Conservation (phyloP, 92 coral and sea anemone species). For the Pocillopora grandis region DNA sequence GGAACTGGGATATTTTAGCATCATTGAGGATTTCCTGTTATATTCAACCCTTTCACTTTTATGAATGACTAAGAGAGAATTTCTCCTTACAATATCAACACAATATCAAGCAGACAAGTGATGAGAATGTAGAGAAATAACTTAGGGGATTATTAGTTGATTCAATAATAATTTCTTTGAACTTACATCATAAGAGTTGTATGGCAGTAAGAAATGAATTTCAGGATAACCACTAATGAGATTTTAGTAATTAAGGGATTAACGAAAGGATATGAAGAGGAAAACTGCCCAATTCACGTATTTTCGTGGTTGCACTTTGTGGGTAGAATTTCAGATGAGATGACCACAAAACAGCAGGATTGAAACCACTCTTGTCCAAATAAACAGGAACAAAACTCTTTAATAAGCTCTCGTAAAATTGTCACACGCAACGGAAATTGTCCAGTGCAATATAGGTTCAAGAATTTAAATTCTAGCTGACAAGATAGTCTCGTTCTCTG, state of each 20-base stretch:
- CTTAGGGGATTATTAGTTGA: too few relatives aligned
- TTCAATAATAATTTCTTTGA: too few relatives aligned
- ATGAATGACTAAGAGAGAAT: too few relatives aligned
- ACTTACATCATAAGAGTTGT: too few relatives aligned
- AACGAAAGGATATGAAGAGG: neutral
- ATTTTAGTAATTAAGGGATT: too few relatives aligned
- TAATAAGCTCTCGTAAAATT: neutral
- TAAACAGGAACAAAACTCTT: neutral
- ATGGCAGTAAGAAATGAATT: too few relatives aligned
- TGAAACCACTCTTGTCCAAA: neutral
- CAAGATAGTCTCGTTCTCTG: conserved; percentile 29
- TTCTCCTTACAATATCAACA: too few relatives aligned
- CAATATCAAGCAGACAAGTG: too few relatives aligned
- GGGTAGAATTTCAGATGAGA: neutral
- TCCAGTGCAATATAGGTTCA: neutral
- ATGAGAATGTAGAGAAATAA: too few relatives aligned
- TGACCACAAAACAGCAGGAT: conserved; percentile 22
- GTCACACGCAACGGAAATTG: neutral
- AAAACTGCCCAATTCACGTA: neutral
- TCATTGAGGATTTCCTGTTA: too few relatives aligned
- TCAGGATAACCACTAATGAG: too few relatives aligned
- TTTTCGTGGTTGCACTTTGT: neutral
- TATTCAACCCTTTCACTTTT: too few relatives aligned
- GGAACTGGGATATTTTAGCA: neutral
- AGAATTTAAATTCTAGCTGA: conserved; percentile 10